Evolutionary conservation across 2,888 invertebrate species (phyloP).

Genomic region (Conomelus anceps): DNA sequence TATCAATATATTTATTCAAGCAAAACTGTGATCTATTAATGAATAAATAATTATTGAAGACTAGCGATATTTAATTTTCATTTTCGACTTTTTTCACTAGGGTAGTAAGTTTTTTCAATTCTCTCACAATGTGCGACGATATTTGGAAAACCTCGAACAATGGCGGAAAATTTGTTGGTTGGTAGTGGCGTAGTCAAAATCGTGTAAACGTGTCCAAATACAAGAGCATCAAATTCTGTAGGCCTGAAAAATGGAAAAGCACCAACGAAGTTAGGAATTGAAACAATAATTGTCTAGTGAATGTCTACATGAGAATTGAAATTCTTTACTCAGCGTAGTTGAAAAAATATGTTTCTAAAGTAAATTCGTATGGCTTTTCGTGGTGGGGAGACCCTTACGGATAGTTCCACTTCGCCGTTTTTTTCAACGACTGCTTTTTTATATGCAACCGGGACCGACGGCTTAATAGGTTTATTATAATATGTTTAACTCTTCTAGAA

Average conservation of each 20-base stretch:
- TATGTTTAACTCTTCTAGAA: too few relatives aligned
- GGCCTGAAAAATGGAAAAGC: constrained; percentile 54
- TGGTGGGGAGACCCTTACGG: too few relatives aligned
- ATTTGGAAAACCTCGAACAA: constrained; percentile 66
- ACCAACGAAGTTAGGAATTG: constrained; percentile 5
- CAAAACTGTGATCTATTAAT: too few relatives aligned
- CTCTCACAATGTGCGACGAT: constrained; percentile 75
- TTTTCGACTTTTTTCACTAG: background rate
- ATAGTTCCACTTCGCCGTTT: too few relatives aligned
- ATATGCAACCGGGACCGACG: too few relatives aligned
- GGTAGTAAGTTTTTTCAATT: constrained; percentile 73
- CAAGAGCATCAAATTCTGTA: constrained; percentile 90
- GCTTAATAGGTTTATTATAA: too few relatives aligned
- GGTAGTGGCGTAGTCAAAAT: constrained; percentile 86
- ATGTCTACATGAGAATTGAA: too few relatives aligned
- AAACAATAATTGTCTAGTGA: background rate
- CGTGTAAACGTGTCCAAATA: constrained; percentile 95
- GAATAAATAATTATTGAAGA: background rate
- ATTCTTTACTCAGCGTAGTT: too few relatives aligned
- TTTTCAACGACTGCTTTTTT: too few relatives aligned
- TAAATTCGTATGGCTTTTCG: too few relatives aligned
- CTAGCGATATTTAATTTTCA: background rate
- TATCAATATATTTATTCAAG: too few relatives aligned
- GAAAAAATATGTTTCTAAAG: too few relatives aligned
- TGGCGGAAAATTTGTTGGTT: constrained; percentile 70